A percentile compares a stretch with the other conserved stretches of the same genome.
Evolutionary conservation across 2,888 invertebrate species (phyloP).

Genomic region (Rambutsinella grinnellia): DNA sequence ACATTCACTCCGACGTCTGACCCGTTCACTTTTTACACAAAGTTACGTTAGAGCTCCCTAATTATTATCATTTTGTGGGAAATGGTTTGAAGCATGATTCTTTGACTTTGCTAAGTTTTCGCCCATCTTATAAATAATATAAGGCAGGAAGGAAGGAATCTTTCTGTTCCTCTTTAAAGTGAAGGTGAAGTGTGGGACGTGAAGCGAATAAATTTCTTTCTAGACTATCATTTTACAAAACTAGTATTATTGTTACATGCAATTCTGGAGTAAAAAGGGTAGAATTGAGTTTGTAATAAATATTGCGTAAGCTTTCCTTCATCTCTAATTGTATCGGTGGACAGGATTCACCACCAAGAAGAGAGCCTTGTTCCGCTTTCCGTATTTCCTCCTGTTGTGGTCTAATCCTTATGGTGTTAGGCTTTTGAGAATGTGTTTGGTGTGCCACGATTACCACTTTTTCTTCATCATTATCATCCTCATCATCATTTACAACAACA

Average conservation of each 20-base stretch:
- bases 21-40: constrained; percentile 43
- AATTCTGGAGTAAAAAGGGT: too few relatives aligned
- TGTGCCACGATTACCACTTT: constrained; percentile 41
- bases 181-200: constrained; percentile 22
- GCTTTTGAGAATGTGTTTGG: constrained; percentile 29
- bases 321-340: neutral
- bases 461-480: constrained; percentile 31
- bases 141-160: too few relatives aligned
- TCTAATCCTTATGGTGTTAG: neutral
- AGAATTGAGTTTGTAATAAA: neutral
- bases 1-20: too few relatives aligned
- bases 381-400: neutral
- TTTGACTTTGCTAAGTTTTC: constrained; percentile 22
- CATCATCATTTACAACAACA: constrained; percentile 26
- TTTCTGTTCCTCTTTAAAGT: too few relatives aligned
- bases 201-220: neutral
- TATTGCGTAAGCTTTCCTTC: neutral
- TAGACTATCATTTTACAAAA: neutral
- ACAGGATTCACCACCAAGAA: neutral
- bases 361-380: neutral
- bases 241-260: too few relatives aligned
- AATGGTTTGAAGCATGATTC: neutral
- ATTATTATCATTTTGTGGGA: neutral
- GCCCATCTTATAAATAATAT: constrained; percentile 11
- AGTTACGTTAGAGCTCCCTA: constrained; percentile 43